Evolutionary conservation across 1,140 invertebrate species (phyloP).

Genomic region (Hyphantria cunea): DNA sequence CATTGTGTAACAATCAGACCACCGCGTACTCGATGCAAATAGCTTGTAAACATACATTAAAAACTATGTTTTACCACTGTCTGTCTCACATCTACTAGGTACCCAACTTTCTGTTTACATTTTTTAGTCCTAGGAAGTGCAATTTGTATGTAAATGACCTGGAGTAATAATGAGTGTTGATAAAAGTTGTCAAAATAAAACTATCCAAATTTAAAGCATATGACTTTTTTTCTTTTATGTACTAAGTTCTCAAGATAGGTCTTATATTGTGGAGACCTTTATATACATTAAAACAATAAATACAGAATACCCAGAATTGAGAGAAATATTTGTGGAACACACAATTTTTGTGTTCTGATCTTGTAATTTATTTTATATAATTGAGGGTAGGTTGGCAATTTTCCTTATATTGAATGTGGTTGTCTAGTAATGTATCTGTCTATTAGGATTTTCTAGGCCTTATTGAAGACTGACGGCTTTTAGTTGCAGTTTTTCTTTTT

Average conservation of each 20-base stretch:
- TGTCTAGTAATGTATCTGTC: too few species aligned
- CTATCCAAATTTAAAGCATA: too few species aligned
- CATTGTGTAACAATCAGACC: conserved; percentile 62
- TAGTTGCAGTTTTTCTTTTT: too few species aligned
- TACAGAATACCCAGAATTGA: background rate
- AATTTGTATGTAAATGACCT: background rate
- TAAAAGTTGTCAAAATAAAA: too few species aligned
- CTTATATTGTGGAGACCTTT: background rate
- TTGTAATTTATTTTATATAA: too few species aligned
- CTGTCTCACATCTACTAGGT: background rate
- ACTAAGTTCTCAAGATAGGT: too few species aligned
- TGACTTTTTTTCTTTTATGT: too few species aligned
- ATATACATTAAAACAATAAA: background rate
- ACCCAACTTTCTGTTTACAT: conserved; percentile 1
- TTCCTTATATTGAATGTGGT: too few species aligned
- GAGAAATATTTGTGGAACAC: background rate
- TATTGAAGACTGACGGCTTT: too few species aligned
- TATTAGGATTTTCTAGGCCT: too few species aligned
- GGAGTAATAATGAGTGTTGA: background rate
- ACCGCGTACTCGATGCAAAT: conserved; percentile 4
- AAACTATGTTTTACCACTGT: background rate
- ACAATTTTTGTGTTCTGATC: background rate
- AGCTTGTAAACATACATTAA: background rate
- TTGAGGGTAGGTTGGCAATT: too few species aligned
- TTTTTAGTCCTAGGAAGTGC: background rate